A percentile compares a stretch with the other conserved stretches of the same genome.
phyloP scores from a whole-genome alignment of 2,888 invertebrate genomes.

The Callyntrura sp. region DNA sequence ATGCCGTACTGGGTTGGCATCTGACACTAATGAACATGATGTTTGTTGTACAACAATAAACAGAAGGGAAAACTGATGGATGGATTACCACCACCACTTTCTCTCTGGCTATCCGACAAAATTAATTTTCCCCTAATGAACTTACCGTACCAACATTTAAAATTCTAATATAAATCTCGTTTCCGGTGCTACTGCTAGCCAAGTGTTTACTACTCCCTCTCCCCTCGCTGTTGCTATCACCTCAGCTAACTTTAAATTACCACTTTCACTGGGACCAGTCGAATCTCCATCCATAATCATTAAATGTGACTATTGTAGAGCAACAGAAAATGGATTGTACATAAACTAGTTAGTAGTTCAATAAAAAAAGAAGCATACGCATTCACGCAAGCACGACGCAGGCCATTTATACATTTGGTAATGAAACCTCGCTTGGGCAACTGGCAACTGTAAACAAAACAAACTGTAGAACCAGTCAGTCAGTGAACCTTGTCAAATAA shows the following conservation, averaged over 20 bases:
- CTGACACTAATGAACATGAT: slow-evolving; percentile 30
- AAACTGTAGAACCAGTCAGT: not conserved
- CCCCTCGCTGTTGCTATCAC: not conserved
- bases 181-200: slow-evolving; percentile 33
- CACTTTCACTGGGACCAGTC: slow-evolving; percentile 18
- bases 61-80: slow-evolving; percentile 23
- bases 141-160: slow-evolving; percentile 28
- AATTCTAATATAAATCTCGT: slow-evolving; percentile 62
- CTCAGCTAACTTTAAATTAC: not conserved
- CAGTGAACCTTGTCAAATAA: slow-evolving; percentile 36
- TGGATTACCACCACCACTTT: slow-evolving; percentile 9
- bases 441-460: slow-evolving; percentile 36
- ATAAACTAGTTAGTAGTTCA: not conserved
- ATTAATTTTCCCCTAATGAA: slow-evolving; percentile 59
- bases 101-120: slow-evolving; percentile 22
- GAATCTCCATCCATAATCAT: slow-evolving; percentile 64
- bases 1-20: not conserved
- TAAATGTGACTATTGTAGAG: slow-evolving; percentile 60
- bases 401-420: slow-evolving; percentile 31
- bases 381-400: slow-evolving; percentile 15
- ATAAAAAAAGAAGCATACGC: not conserved
- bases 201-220: no score
- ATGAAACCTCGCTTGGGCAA: slow-evolving; percentile 30
- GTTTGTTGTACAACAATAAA: slow-evolving; percentile 1
- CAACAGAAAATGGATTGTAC: slow-evolving; percentile 21